Conservation (phyloP, 2,888 invertebrate genomes). For the Nysson spinosus region DNA sequence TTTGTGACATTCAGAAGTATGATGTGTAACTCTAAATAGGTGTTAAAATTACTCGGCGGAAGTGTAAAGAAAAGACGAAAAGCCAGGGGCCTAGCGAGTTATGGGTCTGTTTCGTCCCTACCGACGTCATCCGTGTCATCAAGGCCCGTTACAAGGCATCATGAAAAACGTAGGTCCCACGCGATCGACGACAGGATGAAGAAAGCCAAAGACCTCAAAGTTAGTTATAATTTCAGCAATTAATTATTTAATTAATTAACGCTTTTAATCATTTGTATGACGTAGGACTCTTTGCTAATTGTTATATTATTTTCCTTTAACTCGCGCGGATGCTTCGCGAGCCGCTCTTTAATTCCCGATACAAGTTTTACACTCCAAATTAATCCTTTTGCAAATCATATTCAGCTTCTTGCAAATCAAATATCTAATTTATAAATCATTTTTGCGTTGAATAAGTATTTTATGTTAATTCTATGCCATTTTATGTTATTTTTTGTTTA, state of each 20-base stretch:
- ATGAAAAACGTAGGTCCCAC: conserved; percentile 83
- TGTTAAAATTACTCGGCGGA: conserved; percentile 81
- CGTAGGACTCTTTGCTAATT: background rate
- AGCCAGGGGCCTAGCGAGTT: conserved; percentile 76
- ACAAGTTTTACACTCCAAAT: no score
- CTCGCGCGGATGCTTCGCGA: no score
- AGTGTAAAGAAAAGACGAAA: conserved; percentile 78
- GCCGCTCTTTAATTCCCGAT: no score
- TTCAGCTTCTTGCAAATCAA: no score
- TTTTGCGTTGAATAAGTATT: no score
- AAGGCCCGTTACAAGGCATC: conserved; percentile 81
- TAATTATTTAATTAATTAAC: background rate
- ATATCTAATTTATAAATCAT: no score
- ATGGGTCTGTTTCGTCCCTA: conserved; percentile 90
- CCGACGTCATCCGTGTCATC: conserved; percentile 91
- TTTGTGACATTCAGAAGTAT: no score
- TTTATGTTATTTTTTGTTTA: no score
- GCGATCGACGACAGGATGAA: conserved; percentile 85
- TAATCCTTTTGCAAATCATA: no score
- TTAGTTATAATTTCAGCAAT: conserved; percentile 60
- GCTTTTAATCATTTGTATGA: background rate
- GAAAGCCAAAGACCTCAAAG: conserved; percentile 86
- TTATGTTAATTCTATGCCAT: no score
- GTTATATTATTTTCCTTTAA: no score
- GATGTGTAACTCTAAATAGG: no score